These are phyloP conservation scores for Escarpia spicata DNA, from an alignment of 2,888 invertebrate species.

Conservation along the genomic window DNA sequence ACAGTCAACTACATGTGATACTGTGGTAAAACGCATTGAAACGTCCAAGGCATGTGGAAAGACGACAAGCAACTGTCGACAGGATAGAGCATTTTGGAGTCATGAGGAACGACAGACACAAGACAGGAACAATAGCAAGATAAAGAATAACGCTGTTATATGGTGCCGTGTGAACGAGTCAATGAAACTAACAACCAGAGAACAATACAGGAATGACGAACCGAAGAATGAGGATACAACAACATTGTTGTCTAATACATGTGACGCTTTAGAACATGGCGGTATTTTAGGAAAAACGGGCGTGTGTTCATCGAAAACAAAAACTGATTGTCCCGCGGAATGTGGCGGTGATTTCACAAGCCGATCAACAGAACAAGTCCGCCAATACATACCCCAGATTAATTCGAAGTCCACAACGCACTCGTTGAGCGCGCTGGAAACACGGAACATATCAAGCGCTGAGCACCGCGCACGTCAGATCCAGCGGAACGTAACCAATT, in stretches of 20 bases:
- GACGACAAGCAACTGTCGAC: background rate
- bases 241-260: background rate
- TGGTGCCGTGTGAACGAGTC: background rate
- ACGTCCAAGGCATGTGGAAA: background rate
- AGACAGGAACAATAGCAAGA: background rate
- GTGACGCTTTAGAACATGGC: background rate
- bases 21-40: background rate
- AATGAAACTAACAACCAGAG: background rate
- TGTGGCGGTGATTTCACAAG: background rate
- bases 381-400: background rate
- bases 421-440: background rate
- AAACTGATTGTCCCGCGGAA: background rate
- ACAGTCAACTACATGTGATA: background rate
- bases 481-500: background rate
- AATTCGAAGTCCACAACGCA: background rate
- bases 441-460: background rate
- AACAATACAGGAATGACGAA: background rate
- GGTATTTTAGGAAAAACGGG: background rate
- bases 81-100: background rate
- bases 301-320: background rate
- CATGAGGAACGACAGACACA: background rate
- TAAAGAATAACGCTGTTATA: background rate
- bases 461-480: background rate
- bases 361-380: background rate
- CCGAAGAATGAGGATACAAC: background rate